These are phyloP conservation scores for Notothenia coriiceps DNA, from an alignment of 2,113 vertebrate species.

Conservation along the genomic window DNA sequence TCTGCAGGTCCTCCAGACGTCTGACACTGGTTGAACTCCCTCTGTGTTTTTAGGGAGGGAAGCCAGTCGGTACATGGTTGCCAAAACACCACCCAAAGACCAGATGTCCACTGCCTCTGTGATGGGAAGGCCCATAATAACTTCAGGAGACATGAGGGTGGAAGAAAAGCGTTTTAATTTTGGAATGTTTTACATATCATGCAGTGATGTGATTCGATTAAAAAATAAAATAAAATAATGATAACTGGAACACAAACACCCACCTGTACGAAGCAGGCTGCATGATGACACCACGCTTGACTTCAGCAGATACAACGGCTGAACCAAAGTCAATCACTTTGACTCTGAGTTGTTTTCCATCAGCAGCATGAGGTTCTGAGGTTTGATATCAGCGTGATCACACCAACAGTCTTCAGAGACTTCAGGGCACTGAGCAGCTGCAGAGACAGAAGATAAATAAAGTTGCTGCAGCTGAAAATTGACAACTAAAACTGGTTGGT, in stretches of 20 bases:
- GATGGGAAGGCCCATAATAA: neutral
- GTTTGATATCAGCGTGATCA: slow-evolving; percentile 1
- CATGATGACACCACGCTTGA: neutral
- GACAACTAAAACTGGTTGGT: neutral
- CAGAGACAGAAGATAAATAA: neutral
- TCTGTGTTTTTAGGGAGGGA: too few relatives aligned
- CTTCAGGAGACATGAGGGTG: neutral
- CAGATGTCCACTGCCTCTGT: neutral
- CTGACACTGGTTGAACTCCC: too few relatives aligned
- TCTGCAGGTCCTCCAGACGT: too few relatives aligned
- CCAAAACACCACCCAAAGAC: slow-evolving; percentile 8
- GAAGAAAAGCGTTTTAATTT: neutral
- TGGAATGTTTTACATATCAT: neutral
- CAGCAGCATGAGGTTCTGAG: neutral
- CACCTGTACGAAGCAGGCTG: neutral
- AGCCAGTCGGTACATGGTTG: neutral
- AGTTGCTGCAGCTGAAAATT: neutral
- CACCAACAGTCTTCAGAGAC: neutral
- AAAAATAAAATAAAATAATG: neutral
- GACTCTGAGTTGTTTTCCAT: neutral
- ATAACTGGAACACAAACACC: neutral
- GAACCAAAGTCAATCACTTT: slow-evolving; percentile 1
- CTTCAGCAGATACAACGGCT: neutral
- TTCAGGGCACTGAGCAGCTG: neutral
- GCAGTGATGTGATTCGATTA: too few relatives aligned